Conservation (phyloP, 2,888 invertebrate genomes). For the Agonopterix arenella region DNA sequence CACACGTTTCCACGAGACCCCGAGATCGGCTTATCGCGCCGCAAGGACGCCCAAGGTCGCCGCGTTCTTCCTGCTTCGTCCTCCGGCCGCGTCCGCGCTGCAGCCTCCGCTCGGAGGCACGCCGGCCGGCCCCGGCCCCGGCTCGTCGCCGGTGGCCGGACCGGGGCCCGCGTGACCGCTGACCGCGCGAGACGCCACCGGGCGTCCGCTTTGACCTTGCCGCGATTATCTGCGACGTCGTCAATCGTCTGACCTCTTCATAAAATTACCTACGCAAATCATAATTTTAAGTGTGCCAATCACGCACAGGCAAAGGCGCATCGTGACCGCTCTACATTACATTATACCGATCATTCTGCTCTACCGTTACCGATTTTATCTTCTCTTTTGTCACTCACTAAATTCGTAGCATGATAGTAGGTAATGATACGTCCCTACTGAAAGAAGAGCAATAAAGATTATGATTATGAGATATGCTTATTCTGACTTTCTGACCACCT, state of each 20-base stretch:
- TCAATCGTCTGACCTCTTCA: constrained; percentile 24
- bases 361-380: too few relatives aligned
- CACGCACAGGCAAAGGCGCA: constrained; percentile 18
- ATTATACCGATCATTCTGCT: too few relatives aligned
- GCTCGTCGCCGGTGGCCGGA: neutral
- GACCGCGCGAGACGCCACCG: constrained; percentile 1
- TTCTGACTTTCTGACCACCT: too few relatives aligned
- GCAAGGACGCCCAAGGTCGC: constrained; percentile 67
- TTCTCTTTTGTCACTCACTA: too few relatives aligned
- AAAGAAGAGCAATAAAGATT: too few relatives aligned
- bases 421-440: too few relatives aligned
- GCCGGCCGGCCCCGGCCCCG: neutral
- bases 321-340: too few relatives aligned
- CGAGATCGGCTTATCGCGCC: constrained; percentile 31
- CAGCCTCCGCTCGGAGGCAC: constrained; percentile 6
- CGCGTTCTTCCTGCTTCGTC: constrained; percentile 26
- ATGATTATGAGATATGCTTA: too few relatives aligned
- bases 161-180: neutral
- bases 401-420: too few relatives aligned
- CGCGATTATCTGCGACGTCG: constrained; percentile 26
- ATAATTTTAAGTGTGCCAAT: constrained; percentile 26
- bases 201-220: constrained; percentile 43
- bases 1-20: constrained; percentile 37
- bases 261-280: constrained; percentile 21
- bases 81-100: constrained; percentile 6